Conservation (phyloP, 2,113 vertebrate species). For the Nothoprocta pentlandii region DNA sequence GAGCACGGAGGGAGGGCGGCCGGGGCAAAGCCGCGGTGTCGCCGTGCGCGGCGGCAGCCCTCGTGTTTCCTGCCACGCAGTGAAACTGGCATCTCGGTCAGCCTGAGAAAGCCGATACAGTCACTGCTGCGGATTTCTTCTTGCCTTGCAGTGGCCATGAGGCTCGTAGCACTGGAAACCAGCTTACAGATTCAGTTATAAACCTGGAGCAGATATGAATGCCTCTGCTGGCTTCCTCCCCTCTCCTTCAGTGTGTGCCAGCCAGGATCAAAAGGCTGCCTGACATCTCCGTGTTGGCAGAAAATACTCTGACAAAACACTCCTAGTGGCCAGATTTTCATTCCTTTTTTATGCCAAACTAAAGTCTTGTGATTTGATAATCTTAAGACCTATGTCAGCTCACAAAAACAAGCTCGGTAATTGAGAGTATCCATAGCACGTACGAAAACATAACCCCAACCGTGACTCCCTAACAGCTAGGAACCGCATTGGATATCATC, state of each 20-base stretch:
- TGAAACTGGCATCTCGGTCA: neutral
- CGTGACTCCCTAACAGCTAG: neutral
- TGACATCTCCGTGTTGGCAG: neutral
- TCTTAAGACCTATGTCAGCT: neutral
- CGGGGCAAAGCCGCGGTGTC: neutral
- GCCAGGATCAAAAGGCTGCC: neutral
- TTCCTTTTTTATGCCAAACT: neutral
- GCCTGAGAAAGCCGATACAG: neutral
- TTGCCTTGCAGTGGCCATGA: neutral
- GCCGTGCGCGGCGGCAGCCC: accelerated
- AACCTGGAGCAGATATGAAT: neutral
- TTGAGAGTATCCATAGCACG: accelerated
- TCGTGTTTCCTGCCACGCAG: accelerated
- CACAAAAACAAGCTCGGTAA: neutral
- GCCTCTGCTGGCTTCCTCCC: neutral
- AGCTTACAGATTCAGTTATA: neutral
- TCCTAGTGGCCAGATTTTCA: neutral
- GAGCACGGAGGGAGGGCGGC: neutral
- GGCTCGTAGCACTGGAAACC: neutral
- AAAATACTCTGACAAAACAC: neutral
- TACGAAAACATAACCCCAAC: neutral
- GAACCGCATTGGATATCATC: neutral
- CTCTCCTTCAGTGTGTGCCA: neutral
- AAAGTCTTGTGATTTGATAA: neutral
- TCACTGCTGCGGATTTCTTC: neutral